Evolutionary conservation across 2,113 vertebrate genomes (phyloP).

Genomic region (Scophthalmus maximus): DNA sequence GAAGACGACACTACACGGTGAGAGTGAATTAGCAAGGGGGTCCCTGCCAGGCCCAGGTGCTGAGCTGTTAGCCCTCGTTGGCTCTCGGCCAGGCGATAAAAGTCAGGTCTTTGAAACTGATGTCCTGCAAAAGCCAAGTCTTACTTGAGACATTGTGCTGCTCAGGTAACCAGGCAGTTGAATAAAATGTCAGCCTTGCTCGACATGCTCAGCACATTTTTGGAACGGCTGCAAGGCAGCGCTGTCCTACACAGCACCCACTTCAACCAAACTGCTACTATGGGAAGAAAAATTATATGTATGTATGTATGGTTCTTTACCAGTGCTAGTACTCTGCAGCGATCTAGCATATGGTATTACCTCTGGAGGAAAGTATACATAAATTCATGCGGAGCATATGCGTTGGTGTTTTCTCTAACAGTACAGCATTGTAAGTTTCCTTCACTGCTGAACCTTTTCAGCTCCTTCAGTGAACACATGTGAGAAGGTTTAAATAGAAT

Average conservation of each 20-base stretch:
- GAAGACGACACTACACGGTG: conserved; percentile 44
- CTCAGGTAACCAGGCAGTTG: conserved; percentile 53
- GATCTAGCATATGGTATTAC: neutral
- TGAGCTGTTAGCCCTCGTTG: conserved; percentile 54
- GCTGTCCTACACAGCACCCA: neutral
- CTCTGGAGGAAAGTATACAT: neutral
- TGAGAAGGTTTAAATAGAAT: neutral
- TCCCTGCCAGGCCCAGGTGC: conserved; percentile 58
- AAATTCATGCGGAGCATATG: neutral
- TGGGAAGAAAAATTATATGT: too few species aligned
- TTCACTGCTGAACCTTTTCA: neutral
- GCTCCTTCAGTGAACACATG: neutral
- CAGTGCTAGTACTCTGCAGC: neutral
- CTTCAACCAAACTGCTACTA: neutral
- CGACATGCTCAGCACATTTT: conserved; percentile 47
- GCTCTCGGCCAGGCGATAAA: conserved; percentile 59
- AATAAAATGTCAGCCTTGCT: conserved; percentile 55
- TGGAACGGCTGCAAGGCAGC: neutral
- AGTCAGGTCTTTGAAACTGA: conserved; percentile 64
- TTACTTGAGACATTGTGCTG: conserved; percentile 46
- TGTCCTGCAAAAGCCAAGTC: conserved; percentile 62
- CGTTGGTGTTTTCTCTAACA: neutral
- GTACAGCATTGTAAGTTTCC: too few species aligned
- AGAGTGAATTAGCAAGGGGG: conserved; percentile 62
- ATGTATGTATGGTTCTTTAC: neutral